Evolutionary conservation across 2,888 invertebrate species (phyloP).

Genomic region (Nebria salina): DNA sequence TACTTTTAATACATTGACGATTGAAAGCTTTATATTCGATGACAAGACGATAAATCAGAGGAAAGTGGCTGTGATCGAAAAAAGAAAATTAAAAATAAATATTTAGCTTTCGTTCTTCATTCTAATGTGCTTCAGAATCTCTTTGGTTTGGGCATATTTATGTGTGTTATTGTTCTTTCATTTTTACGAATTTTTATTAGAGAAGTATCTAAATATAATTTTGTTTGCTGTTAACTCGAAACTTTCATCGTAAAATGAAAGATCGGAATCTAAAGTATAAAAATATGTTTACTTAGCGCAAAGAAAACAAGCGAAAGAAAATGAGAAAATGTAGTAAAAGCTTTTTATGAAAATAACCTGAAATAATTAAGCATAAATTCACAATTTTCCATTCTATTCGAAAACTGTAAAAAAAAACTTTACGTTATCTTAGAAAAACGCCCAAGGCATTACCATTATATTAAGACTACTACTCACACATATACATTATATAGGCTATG

Average conservation of each 20-base stretch:
- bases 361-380: constrained; percentile 22
- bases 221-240: background rate
- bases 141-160: no score
- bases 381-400: constrained; percentile 19
- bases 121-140: no score
- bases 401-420: constrained; percentile 22
- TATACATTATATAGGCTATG: constrained; percentile 6
- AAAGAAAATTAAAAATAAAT: no score
- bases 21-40: no score
- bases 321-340: constrained; percentile 29
- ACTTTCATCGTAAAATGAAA: background rate
- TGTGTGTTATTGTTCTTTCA: no score
- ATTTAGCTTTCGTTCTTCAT: no score
- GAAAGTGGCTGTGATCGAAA: no score
- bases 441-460: constrained; percentile 30
- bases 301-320: constrained; percentile 10
- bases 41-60: no score
- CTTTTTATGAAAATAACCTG: constrained; percentile 33
- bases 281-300: background rate
- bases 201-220: background rate
- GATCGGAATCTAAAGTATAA: background rate
- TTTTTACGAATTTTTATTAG: no score
- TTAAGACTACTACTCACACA: constrained; percentile 26
- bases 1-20: no score
- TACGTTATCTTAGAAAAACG: constrained; percentile 30